Evolutionary conservation across 1,140 invertebrate species (phyloP).

Genomic region (Aleiodes sp.): DNA sequence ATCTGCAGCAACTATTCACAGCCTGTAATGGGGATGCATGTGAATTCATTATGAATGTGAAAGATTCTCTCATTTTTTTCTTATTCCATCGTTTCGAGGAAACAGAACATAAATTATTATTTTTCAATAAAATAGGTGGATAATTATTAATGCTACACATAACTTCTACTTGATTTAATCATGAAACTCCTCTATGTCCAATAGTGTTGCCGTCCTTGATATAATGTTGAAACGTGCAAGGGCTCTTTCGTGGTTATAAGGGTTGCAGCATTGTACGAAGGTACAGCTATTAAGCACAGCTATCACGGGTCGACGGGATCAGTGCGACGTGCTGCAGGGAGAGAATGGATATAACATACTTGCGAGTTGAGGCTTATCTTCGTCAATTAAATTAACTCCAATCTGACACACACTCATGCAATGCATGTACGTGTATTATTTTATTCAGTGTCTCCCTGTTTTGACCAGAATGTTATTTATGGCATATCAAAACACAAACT

Average conservation of each 20-base stretch:
- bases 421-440: background rate
- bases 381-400: constrained; percentile 60
- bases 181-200: background rate
- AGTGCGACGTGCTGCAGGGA: background rate
- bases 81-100: too few relatives aligned
- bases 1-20: too few relatives aligned
- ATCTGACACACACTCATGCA: background rate
- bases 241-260: constrained; percentile 7
- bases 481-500: too few relatives aligned
- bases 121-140: too few relatives aligned
- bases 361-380: constrained; percentile 50
- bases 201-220: background rate
- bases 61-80: too few relatives aligned
- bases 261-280: background rate
- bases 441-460: background rate
- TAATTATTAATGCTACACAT: too few relatives aligned
- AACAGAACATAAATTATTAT: too few relatives aligned
- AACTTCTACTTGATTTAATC: background rate
- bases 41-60: too few relatives aligned
- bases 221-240: background rate
- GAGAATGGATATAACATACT: constrained; percentile 38
- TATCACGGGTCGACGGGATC: constrained; percentile 17
- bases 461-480: too few relatives aligned
- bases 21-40: too few relatives aligned
- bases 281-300: constrained; percentile 25